Evolutionary conservation across 23 tunicate species (phyloP), one percentile per base, ranked within the genome.

Genomic region (Ciona savignyi): DNA sequence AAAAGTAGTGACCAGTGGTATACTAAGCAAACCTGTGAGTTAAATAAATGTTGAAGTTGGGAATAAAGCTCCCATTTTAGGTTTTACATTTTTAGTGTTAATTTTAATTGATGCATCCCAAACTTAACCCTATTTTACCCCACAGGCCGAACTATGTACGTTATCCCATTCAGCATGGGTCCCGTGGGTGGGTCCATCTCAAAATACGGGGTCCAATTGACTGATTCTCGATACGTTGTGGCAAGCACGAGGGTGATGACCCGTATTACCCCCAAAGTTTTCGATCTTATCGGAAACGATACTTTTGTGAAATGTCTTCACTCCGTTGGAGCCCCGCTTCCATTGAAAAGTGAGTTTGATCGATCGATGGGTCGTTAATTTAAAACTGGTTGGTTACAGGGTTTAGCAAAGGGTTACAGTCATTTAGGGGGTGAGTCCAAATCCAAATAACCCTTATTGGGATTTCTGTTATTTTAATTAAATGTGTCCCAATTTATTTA

Each of bases 91-190:
- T n/a, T n/a, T n/a, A n/a, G n/a, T n/a, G n/a, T n/a, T 27, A 66
- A 66, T 22, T 66, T 0, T 27, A 66, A 20, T 23, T 23, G 24
- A 66, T 22, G 20, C n/a, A 25, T 22, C 70, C 29, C 26, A 0
- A 66, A 66, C 61, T 49, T 49, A 49, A n/a, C n/a, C n/a, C n/a
- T 49, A 49, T 49, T 11, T 11, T 49, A n/a, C 26, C 26, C 24
- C 74, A 33, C 70, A 91, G 99, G 99, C 42, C 91, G 99, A 27
- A 95, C 99, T 29, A 95, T 95, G 99, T 95, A 88, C 51, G 99
- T 95, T 27, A 95, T 95, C 34, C 99, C 99, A 20, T 95, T 89
- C 78, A 83, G 96, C 33, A 95, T 95, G 99, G 99, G 99, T 48
- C 99, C 99, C 3, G 73, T 84, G 2, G 99, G 99, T 3, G 99